Conservation (phyloP, 1,140 invertebrate genomes). For the Eciton burchellii region DNA sequence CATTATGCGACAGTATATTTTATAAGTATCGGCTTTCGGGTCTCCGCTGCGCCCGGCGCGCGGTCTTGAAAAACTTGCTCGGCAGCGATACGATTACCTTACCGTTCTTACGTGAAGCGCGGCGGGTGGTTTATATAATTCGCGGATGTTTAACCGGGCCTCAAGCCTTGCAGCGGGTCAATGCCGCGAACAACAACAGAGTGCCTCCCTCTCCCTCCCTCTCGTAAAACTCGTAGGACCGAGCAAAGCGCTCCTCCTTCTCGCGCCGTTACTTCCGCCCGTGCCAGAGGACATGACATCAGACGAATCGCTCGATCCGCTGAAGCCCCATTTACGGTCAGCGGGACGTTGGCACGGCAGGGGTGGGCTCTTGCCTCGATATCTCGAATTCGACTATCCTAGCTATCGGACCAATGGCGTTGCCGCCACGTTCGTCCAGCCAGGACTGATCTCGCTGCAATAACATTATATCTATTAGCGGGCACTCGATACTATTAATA, state of each 20-base stretch:
- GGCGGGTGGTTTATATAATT: not conserved
- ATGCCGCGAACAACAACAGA: too few species aligned
- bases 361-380: conserved; percentile 29
- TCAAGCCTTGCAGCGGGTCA: not conserved
- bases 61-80: not conserved
- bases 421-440: conserved; percentile 60
- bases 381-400: conserved; percentile 60
- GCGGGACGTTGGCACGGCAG: not conserved
- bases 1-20: conserved; percentile 26
- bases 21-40: not conserved
- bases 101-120: not conserved
- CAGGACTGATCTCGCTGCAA: conserved; percentile 71
- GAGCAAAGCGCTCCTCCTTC: too few species aligned
- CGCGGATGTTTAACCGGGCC: too few species aligned
- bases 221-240: too few species aligned
- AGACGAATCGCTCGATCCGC: too few species aligned
- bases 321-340: too few species aligned
- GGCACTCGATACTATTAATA: conserved; percentile 76
- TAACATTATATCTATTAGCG: conserved; percentile 77
- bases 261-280: too few species aligned
- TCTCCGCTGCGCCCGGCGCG: not conserved
- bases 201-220: too few species aligned
- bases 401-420: conserved; percentile 43
- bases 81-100: not conserved
- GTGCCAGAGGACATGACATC: too few species aligned